Percentiles rank a stretch among this genome's conserved stretches.
Conservation (phyloP, 2,888 invertebrate genomes). For the Tridacna crocea region DNA sequence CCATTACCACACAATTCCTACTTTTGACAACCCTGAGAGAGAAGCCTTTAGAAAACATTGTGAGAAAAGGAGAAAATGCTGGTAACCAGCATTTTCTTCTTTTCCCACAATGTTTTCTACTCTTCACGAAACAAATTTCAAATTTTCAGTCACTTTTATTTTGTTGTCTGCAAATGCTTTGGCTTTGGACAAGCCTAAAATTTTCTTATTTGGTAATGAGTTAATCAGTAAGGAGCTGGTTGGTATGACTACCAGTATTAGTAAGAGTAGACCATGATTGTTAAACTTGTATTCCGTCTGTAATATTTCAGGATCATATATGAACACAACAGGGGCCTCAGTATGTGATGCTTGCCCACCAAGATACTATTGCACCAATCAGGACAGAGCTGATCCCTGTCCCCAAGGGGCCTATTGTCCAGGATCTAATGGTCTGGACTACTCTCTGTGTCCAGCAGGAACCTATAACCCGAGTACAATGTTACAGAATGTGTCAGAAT, state of each 20-base stretch:
- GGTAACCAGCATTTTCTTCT: neutral
- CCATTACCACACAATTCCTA: too few relatives aligned
- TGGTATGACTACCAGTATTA: neutral
- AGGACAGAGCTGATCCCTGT: conserved; percentile 78
- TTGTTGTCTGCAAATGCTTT: too few relatives aligned
- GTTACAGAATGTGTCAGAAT: conserved; percentile 69
- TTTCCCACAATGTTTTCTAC: neutral
- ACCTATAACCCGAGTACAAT: conserved; percentile 77
- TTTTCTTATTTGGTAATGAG: neutral
- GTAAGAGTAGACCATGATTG: too few relatives aligned
- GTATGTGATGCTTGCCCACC: conserved; percentile 79
- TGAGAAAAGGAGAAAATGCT: neutral
- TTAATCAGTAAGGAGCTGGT: neutral
- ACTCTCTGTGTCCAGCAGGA: conserved; percentile 77
- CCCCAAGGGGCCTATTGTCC: conserved; percentile 80
- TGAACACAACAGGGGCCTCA: conserved; percentile 80
- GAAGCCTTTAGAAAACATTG: too few relatives aligned
- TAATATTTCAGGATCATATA: conserved; percentile 75
- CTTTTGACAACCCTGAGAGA: too few relatives aligned
- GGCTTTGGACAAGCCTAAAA: neutral
- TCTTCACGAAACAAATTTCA: neutral
- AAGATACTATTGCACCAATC: conserved; percentile 81
- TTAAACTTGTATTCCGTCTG: neutral
- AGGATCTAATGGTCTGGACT: conserved; percentile 79
- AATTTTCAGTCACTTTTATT: too few relatives aligned